phyloP scores from a whole-genome alignment of 2,113 vertebrate genomes.

The Corydoras maculifer region DNA sequence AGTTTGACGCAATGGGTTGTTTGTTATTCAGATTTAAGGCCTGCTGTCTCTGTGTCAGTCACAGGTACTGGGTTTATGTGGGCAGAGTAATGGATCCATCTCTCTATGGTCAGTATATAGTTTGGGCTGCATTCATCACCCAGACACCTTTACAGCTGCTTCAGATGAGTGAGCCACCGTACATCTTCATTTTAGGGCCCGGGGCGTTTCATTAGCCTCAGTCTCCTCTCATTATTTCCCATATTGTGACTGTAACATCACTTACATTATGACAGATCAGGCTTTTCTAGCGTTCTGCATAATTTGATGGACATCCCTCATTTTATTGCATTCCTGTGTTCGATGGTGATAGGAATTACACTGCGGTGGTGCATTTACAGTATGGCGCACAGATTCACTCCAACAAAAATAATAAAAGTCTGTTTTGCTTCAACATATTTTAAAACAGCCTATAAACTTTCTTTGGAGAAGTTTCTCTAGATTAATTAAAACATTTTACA shows the following conservation, averaged over 20 bases:
- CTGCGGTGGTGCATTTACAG: background rate
- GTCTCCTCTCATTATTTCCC: constrained; percentile 19
- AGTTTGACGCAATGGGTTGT: background rate
- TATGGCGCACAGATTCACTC: too few species aligned
- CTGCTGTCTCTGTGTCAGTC: constrained; percentile 11
- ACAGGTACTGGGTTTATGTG: constrained; percentile 31
- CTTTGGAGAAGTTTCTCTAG: too few species aligned
- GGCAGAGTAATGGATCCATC: constrained; percentile 38
- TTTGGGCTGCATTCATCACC: constrained; percentile 41
- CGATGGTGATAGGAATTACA: background rate
- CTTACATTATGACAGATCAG: constrained; percentile 6
- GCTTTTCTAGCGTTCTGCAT: background rate
- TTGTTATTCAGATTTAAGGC: constrained; percentile 30
- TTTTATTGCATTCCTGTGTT: background rate
- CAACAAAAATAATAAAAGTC: background rate
- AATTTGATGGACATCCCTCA: background rate
- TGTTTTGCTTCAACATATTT: background rate
- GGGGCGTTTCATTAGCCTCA: constrained; percentile 29
- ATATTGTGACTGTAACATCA: background rate
- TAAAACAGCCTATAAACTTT: background rate
- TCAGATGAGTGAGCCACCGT: constrained; percentile 23
- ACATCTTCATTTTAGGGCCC: constrained; percentile 31
- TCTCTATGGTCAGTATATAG: constrained; percentile 30
- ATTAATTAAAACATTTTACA: too few species aligned
- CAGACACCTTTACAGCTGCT: constrained; percentile 42